Percentiles rank a stretch among this genome's conserved stretches.
Conservation (phyloP, 1,140 invertebrate genomes). For the Polypedilum pembai region DNA sequence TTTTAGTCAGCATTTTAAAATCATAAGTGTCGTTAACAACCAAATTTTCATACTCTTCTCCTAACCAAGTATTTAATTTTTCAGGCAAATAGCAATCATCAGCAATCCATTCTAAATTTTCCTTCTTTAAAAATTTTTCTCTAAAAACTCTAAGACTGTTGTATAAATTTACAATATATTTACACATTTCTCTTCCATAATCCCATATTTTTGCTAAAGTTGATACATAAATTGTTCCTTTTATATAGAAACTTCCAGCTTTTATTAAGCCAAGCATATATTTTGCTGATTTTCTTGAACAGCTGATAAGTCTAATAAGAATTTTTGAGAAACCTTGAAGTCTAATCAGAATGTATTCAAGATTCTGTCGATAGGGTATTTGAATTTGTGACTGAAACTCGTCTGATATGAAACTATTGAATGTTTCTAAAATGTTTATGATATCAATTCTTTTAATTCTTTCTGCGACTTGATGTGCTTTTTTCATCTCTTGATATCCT, state of each 20-base stretch:
- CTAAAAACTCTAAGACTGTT: neutral
- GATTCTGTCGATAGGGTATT: neutral
- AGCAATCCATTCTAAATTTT: neutral
- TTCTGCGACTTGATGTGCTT: neutral
- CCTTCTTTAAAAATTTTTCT: neutral
- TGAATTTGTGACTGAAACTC: neutral
- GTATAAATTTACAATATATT: neutral
- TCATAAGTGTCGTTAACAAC: neutral
- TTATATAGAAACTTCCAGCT: slow-evolving; percentile 1
- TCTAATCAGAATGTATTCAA: slow-evolving; percentile 14
- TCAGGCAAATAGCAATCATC: neutral
- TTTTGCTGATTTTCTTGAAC: neutral
- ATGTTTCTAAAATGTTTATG: neutral
- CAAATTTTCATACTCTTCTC: neutral
- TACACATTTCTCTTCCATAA: neutral
- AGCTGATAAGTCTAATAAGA: neutral
- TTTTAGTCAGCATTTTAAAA: neutral
- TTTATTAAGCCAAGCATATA: neutral
- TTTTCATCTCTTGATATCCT: slow-evolving; percentile 14
- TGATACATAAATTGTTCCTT: neutral
- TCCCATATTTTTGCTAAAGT: neutral
- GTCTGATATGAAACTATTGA: slow-evolving; percentile 3
- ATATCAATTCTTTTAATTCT: neutral
- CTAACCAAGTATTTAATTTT: neutral
- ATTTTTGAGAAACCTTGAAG: slow-evolving; percentile 8